Conservation (phyloP, 2,113 vertebrate species). For the Mesoclemmys tuberculata region DNA sequence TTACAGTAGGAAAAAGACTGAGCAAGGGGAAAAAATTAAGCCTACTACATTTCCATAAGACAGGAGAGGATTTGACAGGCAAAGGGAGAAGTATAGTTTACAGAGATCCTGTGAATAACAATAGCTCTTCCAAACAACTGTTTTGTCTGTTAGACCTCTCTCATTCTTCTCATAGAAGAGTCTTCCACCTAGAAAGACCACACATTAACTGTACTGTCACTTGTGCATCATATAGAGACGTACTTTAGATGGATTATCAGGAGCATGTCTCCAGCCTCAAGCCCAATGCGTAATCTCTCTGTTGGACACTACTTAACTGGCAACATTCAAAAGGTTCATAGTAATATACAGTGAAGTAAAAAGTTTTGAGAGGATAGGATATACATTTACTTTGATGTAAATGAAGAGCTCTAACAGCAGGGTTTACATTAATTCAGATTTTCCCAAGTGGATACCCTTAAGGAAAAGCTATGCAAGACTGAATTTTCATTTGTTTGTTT, state of each 20-base stretch:
- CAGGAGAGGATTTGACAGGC: not conserved
- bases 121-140: constrained; percentile 6
- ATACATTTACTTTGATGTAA: not conserved
- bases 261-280: not conserved
- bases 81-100: not conserved
- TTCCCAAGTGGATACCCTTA: not conserved
- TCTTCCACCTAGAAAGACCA: not conserved
- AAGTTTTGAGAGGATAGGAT: not conserved
- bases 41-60: rapidly evolving
- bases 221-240: not conserved
- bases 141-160: not conserved
- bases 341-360: not conserved
- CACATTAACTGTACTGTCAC: not conserved
- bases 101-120: not conserved
- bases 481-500: not conserved
- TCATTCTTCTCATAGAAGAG: not conserved
- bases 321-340: not conserved
- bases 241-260: not conserved
- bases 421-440: not conserved
- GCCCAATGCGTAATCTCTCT: not conserved
- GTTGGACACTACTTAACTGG: not conserved
- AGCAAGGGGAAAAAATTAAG: not conserved
- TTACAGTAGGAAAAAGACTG: not conserved
- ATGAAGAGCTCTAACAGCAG: not conserved
- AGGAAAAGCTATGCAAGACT: not conserved